Evolutionary conservation across 2,888 invertebrate genomes (phyloP), one percentile per base, ranked within the genome.

Genomic region (Melieria picta): DNA sequence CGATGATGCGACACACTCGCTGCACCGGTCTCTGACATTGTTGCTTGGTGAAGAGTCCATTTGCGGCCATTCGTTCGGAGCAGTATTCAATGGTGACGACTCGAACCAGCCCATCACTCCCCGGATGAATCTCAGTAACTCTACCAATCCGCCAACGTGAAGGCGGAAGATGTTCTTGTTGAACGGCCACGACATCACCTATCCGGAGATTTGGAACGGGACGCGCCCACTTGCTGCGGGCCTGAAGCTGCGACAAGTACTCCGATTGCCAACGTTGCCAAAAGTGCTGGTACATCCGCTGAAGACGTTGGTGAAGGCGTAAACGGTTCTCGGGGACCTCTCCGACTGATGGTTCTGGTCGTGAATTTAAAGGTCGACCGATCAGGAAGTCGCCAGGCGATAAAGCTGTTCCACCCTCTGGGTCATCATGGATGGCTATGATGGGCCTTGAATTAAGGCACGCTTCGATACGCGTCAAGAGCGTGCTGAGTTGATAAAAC

Each of bases 351-450:
- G n/a, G n/a, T n/a, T n/a, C n/a, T n/a, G n/a, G 56, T 11, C 68
- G 62, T n/a, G n/a, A n/a, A n/a, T n/a, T n/a, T n/a, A n/a, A 64
- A 3, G 71, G 69, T 7, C 60, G 57, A 5, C 74, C 73, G 47
- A 72, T 70, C 4, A 74, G 65, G 61, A 76, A 76, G 55, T 76
- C 69, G 6, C 71, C 72, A 4, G 74, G 73, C 4, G 72, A 76
- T 10, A 77, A 46, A 0, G 72, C 75, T 10, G 66, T 47, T 4
- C 64, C 65, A 55, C 74, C 77, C 11, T 71, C 69, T 58, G 74
- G 72, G 55, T 75, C 65, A 9, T 72, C 75, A 50, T 73, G 58
- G 1, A 73, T 46, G 3, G 69, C 65, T 16, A 71, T 46, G 1
- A 72, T 45, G n/a, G 72, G 70, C 4, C 73, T 56, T 0, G 71